Percentiles rank a stretch among this genome's conserved stretches.
These are phyloP conservation scores for Ammospiza nelsoni DNA, from an alignment of 2,113 vertebrate genomes.

Conservation along the genomic window DNA sequence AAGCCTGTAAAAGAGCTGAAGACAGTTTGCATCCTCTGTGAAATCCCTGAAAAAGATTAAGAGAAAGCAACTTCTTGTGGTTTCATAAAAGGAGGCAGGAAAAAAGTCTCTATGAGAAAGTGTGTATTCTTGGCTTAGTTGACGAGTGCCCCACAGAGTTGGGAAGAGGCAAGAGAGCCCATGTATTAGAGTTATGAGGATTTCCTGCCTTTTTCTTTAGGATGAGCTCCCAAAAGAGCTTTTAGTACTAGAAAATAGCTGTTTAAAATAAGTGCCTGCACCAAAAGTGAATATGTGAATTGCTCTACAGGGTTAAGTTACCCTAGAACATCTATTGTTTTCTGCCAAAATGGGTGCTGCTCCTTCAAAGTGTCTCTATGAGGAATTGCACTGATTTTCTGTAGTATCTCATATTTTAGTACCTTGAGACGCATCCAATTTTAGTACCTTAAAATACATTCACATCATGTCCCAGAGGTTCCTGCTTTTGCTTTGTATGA, in stretches of 20 bases:
- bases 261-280: neutral
- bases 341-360: accelerated
- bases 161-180: neutral
- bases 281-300: neutral
- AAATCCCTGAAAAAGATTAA: neutral
- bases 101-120: neutral
- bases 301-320: neutral
- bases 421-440: neutral
- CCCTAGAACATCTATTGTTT: neutral
- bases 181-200: neutral
- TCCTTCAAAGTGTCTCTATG: neutral
- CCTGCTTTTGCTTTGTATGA: neutral
- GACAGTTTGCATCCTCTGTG: neutral
- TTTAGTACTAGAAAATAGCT: neutral
- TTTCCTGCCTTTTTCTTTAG: neutral
- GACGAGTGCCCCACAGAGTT: neutral
- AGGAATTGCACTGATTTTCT: neutral
- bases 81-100: neutral
- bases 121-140: neutral
- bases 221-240: neutral
- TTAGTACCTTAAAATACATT: neutral
- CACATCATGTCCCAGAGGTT: neutral
- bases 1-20: neutral
- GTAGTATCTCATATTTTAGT: neutral
- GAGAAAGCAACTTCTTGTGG: neutral